Evolutionary conservation across 2,888 invertebrate genomes (phyloP).

Genomic region (Junonia oenone): DNA sequence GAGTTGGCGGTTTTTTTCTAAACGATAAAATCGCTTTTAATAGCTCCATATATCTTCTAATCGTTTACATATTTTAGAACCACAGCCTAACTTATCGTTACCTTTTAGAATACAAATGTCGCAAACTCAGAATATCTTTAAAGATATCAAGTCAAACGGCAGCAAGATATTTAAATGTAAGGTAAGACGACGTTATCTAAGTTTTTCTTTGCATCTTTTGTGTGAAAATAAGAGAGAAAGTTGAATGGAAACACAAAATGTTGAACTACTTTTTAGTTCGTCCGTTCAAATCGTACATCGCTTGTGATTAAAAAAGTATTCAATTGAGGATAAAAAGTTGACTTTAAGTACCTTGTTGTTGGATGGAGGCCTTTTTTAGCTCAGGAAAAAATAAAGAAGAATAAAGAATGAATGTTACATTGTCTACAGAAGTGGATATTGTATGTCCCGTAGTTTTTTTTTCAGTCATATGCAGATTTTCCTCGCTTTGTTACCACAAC

Average conservation of each 20-base stretch:
- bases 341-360: too few relatives aligned
- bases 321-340: too few relatives aligned
- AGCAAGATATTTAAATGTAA: background rate
- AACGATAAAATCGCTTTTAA: background rate
- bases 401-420: too few relatives aligned
- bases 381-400: too few relatives aligned
- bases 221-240: background rate
- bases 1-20: too few relatives aligned
- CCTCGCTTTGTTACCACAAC: too few relatives aligned
- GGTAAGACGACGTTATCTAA: background rate
- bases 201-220: background rate
- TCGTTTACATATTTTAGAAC: background rate
- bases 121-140: background rate
- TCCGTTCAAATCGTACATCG: too few relatives aligned
- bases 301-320: too few relatives aligned
- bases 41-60: background rate
- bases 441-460: too few relatives aligned
- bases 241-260: background rate
- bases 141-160: background rate
- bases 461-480: too few relatives aligned
- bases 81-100: background rate
- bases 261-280: background rate
- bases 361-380: too few relatives aligned
- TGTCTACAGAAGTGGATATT: too few relatives aligned
- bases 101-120: background rate